Evolutionary conservation across 2,888 invertebrate species (phyloP).

Genomic region (Periphyllus acericola): DNA sequence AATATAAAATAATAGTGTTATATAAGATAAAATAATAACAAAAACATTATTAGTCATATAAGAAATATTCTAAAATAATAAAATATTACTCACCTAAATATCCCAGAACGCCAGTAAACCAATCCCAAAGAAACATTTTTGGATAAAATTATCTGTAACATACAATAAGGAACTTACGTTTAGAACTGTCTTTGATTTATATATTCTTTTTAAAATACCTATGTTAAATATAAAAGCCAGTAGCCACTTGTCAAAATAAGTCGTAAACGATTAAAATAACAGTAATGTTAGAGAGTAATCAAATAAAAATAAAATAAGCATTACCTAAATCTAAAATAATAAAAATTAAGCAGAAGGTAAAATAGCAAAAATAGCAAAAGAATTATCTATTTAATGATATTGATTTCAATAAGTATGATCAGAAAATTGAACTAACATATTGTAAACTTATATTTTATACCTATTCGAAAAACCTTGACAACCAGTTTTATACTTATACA

Average conservation of each 20-base stretch:
- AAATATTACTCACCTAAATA: constrained; percentile 81
- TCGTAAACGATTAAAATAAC: too few relatives aligned
- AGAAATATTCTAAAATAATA: constrained; percentile 59
- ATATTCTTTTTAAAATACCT: too few relatives aligned
- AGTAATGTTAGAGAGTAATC: too few relatives aligned
- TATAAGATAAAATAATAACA: constrained; percentile 25
- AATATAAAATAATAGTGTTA: background rate
- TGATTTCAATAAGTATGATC: background rate
- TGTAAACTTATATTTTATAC: background rate
- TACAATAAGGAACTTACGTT: background rate
- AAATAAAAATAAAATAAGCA: too few relatives aligned
- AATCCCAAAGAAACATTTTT: constrained; percentile 92
- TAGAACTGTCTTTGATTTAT: too few relatives aligned
- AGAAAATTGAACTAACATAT: background rate
- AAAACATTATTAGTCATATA: constrained; percentile 41
- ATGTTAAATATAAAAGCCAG: too few relatives aligned
- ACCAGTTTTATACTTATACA: constrained; percentile 2
- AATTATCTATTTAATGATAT: background rate
- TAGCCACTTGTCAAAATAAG: too few relatives aligned
- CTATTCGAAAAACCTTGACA: constrained; percentile 21
- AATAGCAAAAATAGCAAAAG: background rate
- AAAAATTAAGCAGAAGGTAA: background rate
- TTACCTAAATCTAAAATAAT: background rate
- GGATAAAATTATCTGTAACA: constrained; percentile 47
- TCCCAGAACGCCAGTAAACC: constrained; percentile 93